phyloP scores from a whole-genome alignment of 2,888 invertebrate genomes.

The Melieria crassipennis region DNA sequence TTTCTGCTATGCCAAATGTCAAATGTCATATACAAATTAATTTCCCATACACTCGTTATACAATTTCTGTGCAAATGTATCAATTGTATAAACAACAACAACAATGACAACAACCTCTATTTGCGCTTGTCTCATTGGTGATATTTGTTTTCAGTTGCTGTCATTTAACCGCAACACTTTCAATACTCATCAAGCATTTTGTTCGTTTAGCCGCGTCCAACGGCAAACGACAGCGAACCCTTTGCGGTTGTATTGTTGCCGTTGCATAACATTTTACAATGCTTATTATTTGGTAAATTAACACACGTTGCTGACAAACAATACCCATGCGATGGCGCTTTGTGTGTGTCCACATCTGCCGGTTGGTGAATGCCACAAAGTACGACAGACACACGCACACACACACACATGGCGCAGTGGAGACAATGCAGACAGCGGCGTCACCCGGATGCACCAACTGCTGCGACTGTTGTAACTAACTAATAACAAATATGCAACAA shows the following conservation, averaged over 20 bases:
- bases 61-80: neutral
- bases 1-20: neutral
- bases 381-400: neutral
- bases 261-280: conserved; percentile 20
- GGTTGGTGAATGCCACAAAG: no score
- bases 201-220: neutral
- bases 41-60: neutral
- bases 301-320: conserved; percentile 36
- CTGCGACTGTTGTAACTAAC: no score
- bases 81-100: no score
- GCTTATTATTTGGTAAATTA: conserved; percentile 44
- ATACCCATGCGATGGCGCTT: neutral
- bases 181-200: neutral
- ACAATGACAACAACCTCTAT: neutral
- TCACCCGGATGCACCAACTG: neutral
- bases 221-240: neutral
- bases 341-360: no score
- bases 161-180: conserved; percentile 15
- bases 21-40: neutral
- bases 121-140: neutral
- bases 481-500: no score
- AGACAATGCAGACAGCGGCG: neutral
- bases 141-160: neutral
- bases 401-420: neutral
- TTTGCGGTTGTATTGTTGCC: neutral